A percentile compares a stretch with the other conserved stretches of the same genome.
These are phyloP conservation scores for Noctua pronuba DNA, from an alignment of 2,888 invertebrate genomes.

Conservation along the genomic window DNA sequence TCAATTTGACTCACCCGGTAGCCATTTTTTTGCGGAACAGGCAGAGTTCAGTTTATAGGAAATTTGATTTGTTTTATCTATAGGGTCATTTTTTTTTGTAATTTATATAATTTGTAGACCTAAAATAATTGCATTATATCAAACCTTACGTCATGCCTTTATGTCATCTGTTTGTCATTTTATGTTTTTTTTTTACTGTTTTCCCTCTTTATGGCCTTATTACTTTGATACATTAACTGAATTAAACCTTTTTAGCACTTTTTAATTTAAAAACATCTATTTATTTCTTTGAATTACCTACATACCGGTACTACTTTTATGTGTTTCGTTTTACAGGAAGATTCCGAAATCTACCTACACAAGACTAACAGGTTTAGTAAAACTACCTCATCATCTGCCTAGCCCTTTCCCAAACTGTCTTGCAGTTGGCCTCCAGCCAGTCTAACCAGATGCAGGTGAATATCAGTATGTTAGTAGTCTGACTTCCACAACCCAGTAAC, in stretches of 20 bases:
- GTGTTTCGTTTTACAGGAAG: not conserved
- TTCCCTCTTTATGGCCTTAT: conserved; percentile 9
- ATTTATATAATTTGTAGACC: not conserved
- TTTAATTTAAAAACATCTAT: not conserved
- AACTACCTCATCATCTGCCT: not conserved
- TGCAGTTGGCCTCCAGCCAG: not conserved
- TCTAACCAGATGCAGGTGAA: not conserved
- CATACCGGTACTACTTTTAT: too few species aligned
- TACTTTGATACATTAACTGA: not conserved
- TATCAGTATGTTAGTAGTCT: not conserved
- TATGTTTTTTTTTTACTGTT: conserved; percentile 19
- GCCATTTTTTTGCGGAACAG: conserved; percentile 39
- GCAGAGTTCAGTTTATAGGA: not conserved
- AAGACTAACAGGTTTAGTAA: not conserved
- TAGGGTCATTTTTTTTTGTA: conserved; percentile 45
- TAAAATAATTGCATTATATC: not conserved
- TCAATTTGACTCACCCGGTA: conserved; percentile 40
- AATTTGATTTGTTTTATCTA: conserved; percentile 18
- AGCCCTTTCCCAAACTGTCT: not conserved
- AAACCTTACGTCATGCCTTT: not conserved
- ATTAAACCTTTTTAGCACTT: conserved; percentile 25
- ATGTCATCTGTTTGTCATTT: conserved; percentile 21
- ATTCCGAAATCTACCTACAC: not conserved
- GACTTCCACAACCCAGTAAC: not conserved
- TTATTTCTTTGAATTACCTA: not conserved